A percentile compares a stretch with the other conserved stretches of the same genome.
These are phyloP conservation scores for Hydrophis major DNA, from an alignment of 2,797 vertebrate species.

Conservation along the genomic window DNA sequence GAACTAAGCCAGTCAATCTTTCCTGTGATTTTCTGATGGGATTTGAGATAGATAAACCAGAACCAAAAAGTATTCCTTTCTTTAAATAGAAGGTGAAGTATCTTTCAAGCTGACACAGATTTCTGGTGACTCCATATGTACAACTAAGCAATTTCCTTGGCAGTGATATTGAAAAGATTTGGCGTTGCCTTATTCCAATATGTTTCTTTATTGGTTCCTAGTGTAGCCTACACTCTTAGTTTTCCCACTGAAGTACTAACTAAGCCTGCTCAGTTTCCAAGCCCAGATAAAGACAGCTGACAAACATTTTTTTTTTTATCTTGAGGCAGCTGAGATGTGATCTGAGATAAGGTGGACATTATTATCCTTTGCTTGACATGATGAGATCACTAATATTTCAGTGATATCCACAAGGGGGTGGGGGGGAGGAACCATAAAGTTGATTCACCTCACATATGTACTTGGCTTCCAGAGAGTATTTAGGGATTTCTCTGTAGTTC, in stretches of 20 bases:
- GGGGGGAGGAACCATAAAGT: neutral
- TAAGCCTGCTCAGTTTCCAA: neutral
- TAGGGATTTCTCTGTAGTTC: neutral
- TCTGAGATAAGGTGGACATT: neutral
- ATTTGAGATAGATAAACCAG: constrained; percentile 28
- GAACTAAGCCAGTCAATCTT: constrained; percentile 25
- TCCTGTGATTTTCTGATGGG: constrained; percentile 24
- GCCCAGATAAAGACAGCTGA: neutral
- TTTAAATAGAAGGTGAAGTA: neutral
- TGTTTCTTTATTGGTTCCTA: neutral
- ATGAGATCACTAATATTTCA: neutral
- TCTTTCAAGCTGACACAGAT: neutral
- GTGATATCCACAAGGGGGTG: neutral
- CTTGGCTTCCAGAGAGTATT: neutral
- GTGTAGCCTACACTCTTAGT: neutral
- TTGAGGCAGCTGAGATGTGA: neutral
- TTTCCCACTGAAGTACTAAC: neutral
- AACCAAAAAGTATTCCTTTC: constrained; percentile 13
- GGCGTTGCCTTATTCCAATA: neutral
- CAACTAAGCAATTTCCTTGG: neutral
- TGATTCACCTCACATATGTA: neutral
- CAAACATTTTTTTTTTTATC: neutral
- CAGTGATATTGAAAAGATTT: neutral
- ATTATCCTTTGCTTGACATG: neutral
- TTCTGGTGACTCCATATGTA: neutral